Evolutionary conservation across 2,888 invertebrate genomes (phyloP), one percentile per base, ranked within the genome.

Genomic region (Rhingia rostrata): DNA sequence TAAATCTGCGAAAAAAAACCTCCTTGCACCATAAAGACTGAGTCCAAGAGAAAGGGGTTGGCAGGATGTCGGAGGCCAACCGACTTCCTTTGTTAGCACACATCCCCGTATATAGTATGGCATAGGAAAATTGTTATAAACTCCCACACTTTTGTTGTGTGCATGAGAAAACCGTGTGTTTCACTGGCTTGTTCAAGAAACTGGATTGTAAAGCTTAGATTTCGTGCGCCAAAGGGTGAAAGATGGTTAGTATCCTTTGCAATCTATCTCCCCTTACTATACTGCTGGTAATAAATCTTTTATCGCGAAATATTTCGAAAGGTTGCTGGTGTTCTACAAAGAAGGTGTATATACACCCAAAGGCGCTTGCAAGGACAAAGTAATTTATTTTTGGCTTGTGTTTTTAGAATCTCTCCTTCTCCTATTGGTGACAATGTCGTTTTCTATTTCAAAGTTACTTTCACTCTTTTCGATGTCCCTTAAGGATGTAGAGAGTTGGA

Each of bases 1-100:
- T 91, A 90, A 90, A 90, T 91, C 90, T 89, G 89, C 89, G 88
- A 87, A 86, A 73, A 86, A 81, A 80, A 82, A 81, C 30, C 51
- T 78, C 73, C 61, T 73, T 56, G 58, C 67, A 73, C 47, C 60
- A 70, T 75, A 80, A 84, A 70, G 64, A 80, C 75, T 54, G 74
- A 53, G 64, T 43, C 33, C 35, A 47, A 51, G 30, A 30, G 43
- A 80, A 80, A 56, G 67, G 80, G 80, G 80, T 66, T 70, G 63
- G 53, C 63, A 84, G 63, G 84, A 80, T 73, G 53, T 63, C 54
- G 41, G 54, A 66, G 72, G 77, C 81, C 75, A 81, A 75, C 61
- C 51, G 60, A 60, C 69, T 74, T 64, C 69, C 58, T 79, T 79
- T 84, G 79, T 79, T 64, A 37, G 60, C 37, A 78, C 37, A 78